phyloP scores from a whole-genome alignment of 2,113 vertebrate genomes.

The Ammodytes dubius region DNA sequence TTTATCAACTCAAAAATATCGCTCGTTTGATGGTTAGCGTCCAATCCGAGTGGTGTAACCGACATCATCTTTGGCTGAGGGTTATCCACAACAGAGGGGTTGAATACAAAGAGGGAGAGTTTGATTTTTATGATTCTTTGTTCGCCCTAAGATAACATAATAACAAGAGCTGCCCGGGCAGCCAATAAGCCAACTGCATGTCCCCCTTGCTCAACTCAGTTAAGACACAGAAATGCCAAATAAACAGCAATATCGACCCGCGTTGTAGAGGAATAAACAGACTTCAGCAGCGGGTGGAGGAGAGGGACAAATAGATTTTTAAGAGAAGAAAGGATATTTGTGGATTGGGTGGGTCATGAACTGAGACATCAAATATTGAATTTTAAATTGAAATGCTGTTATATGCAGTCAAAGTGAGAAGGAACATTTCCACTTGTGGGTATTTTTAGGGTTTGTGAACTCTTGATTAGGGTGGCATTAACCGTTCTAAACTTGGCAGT shows the following conservation, averaged over 20 bases:
- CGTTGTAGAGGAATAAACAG: constrained; percentile 44
- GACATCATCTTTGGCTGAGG: constrained; percentile 32
- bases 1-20: constrained; percentile 42
- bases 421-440: background rate
- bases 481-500: constrained; percentile 43
- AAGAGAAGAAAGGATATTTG: constrained; percentile 36
- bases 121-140: constrained; percentile 40
- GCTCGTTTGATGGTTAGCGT: constrained; percentile 29
- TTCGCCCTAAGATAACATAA: constrained; percentile 50
- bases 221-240: constrained; percentile 67
- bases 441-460: constrained; percentile 21
- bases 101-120: constrained; percentile 29
- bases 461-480: constrained; percentile 43
- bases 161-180: constrained; percentile 44
- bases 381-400: constrained; percentile 43
- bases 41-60: constrained; percentile 21
- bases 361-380: constrained; percentile 55
- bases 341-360: constrained; percentile 41
- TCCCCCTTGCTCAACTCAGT: constrained; percentile 32
- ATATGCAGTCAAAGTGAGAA: constrained; percentile 14
- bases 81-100: constrained; percentile 32
- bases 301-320: constrained; percentile 40
- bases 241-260: constrained; percentile 53
- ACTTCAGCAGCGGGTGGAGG: constrained; percentile 17
- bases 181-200: constrained; percentile 31